Conservation (phyloP, 2,113 vertebrate species). For the Hemiscyllium ocellatum region DNA sequence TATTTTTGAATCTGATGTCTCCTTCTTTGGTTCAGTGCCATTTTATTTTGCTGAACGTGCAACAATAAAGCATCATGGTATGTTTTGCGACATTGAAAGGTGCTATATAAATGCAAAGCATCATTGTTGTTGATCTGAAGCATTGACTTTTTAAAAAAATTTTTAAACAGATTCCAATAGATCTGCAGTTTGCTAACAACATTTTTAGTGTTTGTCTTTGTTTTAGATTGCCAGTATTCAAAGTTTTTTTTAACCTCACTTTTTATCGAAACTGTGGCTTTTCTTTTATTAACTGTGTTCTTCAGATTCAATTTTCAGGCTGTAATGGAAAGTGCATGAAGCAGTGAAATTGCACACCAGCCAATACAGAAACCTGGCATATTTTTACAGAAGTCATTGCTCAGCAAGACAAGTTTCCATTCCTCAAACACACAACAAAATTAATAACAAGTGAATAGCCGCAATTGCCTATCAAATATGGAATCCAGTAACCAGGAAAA, state of each 20-base stretch:
- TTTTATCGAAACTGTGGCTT: not conserved
- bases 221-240: not conserved
- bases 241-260: not conserved
- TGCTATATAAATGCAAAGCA: not conserved
- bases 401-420: conserved; percentile 6
- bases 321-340: not conserved
- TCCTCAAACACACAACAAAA: not conserved
- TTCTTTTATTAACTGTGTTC: not conserved
- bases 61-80: not conserved
- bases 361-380: not conserved
- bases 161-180: not conserved
- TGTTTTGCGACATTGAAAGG: not conserved
- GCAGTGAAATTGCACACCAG: not conserved
- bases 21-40: not conserved
- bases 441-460: not conserved
- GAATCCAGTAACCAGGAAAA: not conserved
- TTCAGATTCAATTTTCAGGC: not conserved
- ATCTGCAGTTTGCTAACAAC: not conserved
- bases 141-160: too few relatives aligned
- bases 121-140: not conserved
- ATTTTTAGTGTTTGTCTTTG: not conserved
- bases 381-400: not conserved
- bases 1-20: not conserved
- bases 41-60: too few relatives aligned
- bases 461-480: not conserved